Base-by-base conservation (phyloP, 2,797 vertebrate genomes). In the Phataginus tricuspis region DNA sequence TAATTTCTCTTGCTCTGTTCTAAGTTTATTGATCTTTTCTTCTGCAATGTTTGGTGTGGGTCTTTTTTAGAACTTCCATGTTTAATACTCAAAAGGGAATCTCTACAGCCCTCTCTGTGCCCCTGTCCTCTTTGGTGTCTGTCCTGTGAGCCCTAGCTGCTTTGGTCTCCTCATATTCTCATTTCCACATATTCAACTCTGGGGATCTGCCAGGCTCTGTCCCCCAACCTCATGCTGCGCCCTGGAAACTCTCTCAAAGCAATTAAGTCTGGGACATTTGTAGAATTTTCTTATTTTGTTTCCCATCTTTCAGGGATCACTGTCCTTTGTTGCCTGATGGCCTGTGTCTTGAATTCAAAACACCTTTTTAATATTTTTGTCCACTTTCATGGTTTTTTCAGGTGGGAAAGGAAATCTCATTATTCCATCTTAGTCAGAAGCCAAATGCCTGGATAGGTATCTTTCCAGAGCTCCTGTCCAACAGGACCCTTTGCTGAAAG, bases 241-340 rank as follows among this genome's bases (percentile, higher is more conserved):
- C 45, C 55, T 64, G 12, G 51, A 80, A 69, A 53, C 7, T 59
- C 21, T 86, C 61, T 49, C 42, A 69, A 86, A 80, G 42, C 61
- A 89, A 79, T 74, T 80, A 74, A 80, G 79, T 15, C 23, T 53
- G 25, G 66, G 85, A 6, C 18, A 74, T 14, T n/a, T 29, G 29
- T 16, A 69, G 23, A 72, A 34, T 85, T 84, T 90, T 64, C 29
- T 75, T 29, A 69, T 42, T 91, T 86, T 59, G 59, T 82, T 77
- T 92, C 57, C 53, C 29, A 79, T 80, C 79, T 89, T 92, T 80
- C 66, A 94, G 42, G 19, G 55, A 92, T 88, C 49, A 72, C 18
- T 85, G 15, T 74, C 11, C 37, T 85, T 51, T 79, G 23, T n/a
- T 85, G 31, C 72, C 66, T 74, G 19, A 68, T 68, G 39, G 31